Evolutionary conservation across 2,888 invertebrate genomes (phyloP), one percentile per base, ranked within the genome.

Genomic region (Coelinius sp.): DNA sequence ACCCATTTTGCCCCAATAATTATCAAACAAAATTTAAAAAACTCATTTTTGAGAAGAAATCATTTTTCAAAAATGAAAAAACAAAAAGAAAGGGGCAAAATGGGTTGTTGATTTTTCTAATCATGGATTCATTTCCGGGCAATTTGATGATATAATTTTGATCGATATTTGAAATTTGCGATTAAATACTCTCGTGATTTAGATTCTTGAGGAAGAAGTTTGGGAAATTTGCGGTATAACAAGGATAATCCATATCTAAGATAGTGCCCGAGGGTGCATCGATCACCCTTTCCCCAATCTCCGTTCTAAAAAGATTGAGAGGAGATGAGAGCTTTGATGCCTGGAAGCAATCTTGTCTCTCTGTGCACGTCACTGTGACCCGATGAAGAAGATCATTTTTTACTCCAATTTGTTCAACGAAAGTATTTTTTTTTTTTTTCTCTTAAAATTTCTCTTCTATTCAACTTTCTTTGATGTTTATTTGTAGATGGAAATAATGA

Each of bases 341-440:
- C 20, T 20, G 35, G 59, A 53, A 35, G 59, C 35, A 59, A 59
- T 59, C 35, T 59, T 35, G 59, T 59, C 20, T 8, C 31, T 35
- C 59, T 59, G 59, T 59, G 59, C n/a, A 59, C 59, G 59, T 59
- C 8, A 35, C 20, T 59, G 17, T 31, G 59, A 17, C 17, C 59
- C 35, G 20, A 49, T 17, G 49, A 49, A 7, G 20, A 35, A 20
- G 17, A 31, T 35, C 35, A 20, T 35, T 25, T 56, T 56, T 35
- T 17, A 31, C 59, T 14, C 59, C 31, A 53, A 53, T 25, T 25
- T 25, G 6, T n/a, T 4, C 41, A 10, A 35, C 10, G 10, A 35
- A 41, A 41, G 4, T 41, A 20, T 49, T 14, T 17, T 27, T 20
- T 5, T 6, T 27, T 27, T 59, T 59, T 59, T 59, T 20, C 3